Conservation (phyloP, 2,888 invertebrate genomes). For the Sinodicranocentrus sp. region DNA sequence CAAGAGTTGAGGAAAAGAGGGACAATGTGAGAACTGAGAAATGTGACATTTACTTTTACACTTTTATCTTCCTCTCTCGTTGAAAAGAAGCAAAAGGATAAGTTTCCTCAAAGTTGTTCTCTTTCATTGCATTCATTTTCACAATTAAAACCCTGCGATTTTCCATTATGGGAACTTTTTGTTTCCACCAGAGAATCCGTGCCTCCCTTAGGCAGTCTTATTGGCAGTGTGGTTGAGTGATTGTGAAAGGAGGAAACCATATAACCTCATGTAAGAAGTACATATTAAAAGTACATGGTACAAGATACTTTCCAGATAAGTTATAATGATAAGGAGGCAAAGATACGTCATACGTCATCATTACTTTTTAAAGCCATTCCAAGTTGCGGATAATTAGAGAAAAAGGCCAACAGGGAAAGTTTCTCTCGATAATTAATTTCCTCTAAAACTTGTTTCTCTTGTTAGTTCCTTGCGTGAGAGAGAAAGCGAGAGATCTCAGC, state of each 20-base stretch:
- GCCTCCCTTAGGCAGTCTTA: conserved; percentile 12
- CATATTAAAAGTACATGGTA: no score
- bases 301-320: background rate
- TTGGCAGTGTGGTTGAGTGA: background rate
- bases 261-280: no score
- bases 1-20: no score
- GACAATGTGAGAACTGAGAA: no score
- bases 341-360: conserved; percentile 30
- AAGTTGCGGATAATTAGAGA: conserved; percentile 37
- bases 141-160: no score
- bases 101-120: no score
- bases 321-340: background rate
- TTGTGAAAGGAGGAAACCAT: no score
- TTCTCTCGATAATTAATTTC: conserved; percentile 50
- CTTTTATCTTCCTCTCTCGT: no score
- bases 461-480: background rate
- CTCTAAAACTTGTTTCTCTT: conserved; percentile 21
- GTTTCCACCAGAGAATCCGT: background rate
- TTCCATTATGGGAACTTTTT: no score
- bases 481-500: background rate
- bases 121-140: no score
- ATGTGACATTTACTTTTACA: no score
- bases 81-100: no score
- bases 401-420: conserved; percentile 38
- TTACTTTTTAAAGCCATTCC: conserved; percentile 32